Evolutionary conservation across 2,888 invertebrate species (phyloP).

Genomic region (Erebia epiphron): DNA sequence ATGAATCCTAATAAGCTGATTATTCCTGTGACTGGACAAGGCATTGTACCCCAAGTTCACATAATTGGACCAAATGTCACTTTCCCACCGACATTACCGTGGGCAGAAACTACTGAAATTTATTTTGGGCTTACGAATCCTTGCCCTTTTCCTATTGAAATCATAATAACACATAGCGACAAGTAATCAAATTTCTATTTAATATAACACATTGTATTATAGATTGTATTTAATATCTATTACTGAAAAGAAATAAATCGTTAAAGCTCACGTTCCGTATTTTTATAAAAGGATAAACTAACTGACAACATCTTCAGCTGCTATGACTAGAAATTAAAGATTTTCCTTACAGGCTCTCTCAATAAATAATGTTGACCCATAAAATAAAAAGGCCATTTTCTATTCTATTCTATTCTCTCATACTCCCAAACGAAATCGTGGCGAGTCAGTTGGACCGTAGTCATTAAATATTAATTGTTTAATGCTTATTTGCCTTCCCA

Average conservation of each 20-base stretch:
- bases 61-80: constrained; percentile 76
- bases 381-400: no score
- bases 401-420: no score
- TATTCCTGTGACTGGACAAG: constrained; percentile 78
- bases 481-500: no score
- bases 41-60: constrained; percentile 78
- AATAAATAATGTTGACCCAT: no score
- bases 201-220: neutral
- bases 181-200: constrained; percentile 65
- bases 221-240: neutral
- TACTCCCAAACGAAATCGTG: no score
- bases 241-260: neutral
- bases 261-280: neutral
- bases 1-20: constrained; percentile 75
- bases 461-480: no score
- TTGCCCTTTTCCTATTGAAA: constrained; percentile 85
- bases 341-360: no score
- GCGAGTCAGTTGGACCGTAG: no score
- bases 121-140: constrained; percentile 85
- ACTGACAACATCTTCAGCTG: no score
- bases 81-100: constrained; percentile 86
- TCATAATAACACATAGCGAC: constrained; percentile 87
- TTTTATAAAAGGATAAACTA: no score
- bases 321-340: no score
- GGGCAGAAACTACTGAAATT: constrained; percentile 81